These are phyloP conservation scores for Synanthedon myopaeformis DNA, from an alignment of 2,888 invertebrate genomes.

Conservation along the genomic window DNA sequence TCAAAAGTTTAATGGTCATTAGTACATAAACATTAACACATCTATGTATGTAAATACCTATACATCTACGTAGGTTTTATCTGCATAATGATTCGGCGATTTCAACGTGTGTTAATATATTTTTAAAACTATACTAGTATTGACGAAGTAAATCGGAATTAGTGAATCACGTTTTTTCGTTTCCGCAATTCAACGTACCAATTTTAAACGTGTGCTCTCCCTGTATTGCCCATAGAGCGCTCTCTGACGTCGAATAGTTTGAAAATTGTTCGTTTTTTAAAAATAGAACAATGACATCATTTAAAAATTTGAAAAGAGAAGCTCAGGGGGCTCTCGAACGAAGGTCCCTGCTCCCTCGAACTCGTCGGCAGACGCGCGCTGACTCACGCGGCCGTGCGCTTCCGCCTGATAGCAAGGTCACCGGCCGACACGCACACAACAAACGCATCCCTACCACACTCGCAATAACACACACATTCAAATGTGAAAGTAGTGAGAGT, in stretches of 20 bases:
- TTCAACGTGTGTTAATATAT: no score
- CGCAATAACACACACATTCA: slow-evolving; percentile 19
- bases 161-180: neutral
- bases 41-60: no score
- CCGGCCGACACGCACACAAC: slow-evolving; percentile 53
- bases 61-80: no score
- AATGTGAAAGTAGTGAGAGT: slow-evolving; percentile 65
- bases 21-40: no score
- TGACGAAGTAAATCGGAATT: neutral
- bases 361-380: slow-evolving; percentile 50
- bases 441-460: slow-evolving; percentile 5
- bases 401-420: slow-evolving; percentile 71
- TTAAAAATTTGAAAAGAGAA: slow-evolving; percentile 4
- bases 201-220: neutral
- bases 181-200: no score
- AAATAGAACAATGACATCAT: slow-evolving; percentile 1
- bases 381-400: slow-evolving; percentile 61
- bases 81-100: no score
- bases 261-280: neutral
- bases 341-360: slow-evolving; percentile 54
- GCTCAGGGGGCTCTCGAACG: slow-evolving; percentile 19
- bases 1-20: no score
- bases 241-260: neutral
- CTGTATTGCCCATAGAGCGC: neutral
- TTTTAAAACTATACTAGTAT: neutral